These are phyloP conservation scores for Castor canadensis DNA, from an alignment of 2,113 vertebrate genomes.

Conservation along the genomic window DNA sequence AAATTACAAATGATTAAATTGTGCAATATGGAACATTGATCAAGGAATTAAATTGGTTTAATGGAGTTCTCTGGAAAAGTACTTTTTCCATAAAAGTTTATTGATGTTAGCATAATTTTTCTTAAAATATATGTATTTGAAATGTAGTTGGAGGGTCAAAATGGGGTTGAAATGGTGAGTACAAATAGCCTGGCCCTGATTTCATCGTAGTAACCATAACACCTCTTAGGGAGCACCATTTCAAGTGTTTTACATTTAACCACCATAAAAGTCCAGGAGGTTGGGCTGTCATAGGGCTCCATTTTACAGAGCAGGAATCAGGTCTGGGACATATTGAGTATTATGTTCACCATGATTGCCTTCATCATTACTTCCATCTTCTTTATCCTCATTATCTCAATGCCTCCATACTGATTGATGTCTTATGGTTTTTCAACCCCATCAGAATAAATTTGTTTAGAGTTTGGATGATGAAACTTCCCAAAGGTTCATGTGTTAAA, in stretches of 20 bases:
- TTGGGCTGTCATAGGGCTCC: neutral
- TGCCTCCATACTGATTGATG: neutral
- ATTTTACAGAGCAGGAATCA: neutral
- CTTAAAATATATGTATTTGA: slow-evolving; percentile 66
- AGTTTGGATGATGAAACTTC: neutral
- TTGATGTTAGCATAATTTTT: slow-evolving; percentile 60
- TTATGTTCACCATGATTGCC: neutral
- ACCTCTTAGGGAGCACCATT: neutral
- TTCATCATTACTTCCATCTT: neutral
- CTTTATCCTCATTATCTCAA: neutral
- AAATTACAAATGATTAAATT: slow-evolving; percentile 67
- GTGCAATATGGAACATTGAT: slow-evolving; percentile 63
- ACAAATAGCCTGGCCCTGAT: neutral
- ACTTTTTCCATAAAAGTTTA: slow-evolving; percentile 51
- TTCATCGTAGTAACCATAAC: neutral
- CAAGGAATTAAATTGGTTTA: slow-evolving; percentile 69
- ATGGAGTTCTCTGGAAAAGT: slow-evolving; percentile 66
- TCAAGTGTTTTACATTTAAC: neutral
- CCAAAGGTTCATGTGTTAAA: neutral
- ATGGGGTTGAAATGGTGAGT: neutral
- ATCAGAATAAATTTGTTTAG: neutral
- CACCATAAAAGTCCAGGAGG: neutral
- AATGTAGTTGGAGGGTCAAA: slow-evolving; percentile 24
- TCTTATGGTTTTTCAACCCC: neutral
- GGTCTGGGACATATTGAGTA: neutral